Conservation (phyloP, 1,140 invertebrate species). For the Phocides pigmalion region DNA sequence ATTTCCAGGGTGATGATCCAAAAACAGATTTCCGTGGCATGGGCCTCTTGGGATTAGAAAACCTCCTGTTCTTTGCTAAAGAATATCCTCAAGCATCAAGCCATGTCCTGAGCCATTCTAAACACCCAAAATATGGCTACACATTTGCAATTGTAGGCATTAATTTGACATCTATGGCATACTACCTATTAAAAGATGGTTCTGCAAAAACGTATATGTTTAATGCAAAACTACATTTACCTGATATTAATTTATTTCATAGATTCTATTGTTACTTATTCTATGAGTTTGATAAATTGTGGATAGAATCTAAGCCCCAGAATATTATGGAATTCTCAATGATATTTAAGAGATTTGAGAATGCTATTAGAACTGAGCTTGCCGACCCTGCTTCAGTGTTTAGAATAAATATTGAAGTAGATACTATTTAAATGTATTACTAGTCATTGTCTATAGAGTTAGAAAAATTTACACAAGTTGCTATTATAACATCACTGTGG, state of each 20-base stretch:
- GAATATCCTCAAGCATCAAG: constrained; percentile 91
- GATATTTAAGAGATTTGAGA: constrained; percentile 93
- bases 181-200: constrained; percentile 91
- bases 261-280: constrained; percentile 97
- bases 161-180: constrained; percentile 96
- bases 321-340: constrained; percentile 98
- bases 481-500: background rate
- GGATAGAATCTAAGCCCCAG: constrained; percentile 94
- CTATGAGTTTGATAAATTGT: constrained; percentile 96
- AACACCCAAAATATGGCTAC: constrained; percentile 95
- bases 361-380: constrained; percentile 86
- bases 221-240: constrained; percentile 90
- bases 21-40: constrained; percentile 99
- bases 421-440: constrained; percentile 83
- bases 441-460: constrained; percentile 40
- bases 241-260: constrained; percentile 93
- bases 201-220: constrained; percentile 96
- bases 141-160: constrained; percentile 96
- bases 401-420: constrained; percentile 89
- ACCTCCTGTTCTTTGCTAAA: constrained; percentile 94
- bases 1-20: constrained; percentile 96
- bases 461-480: constrained; percentile 19
- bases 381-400: constrained; percentile 87
- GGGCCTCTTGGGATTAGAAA: constrained; percentile 97
- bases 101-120: constrained; percentile 94